phyloP scores from a whole-genome alignment of 2,888 invertebrate species.

The Drosophila anomelani region DNA sequence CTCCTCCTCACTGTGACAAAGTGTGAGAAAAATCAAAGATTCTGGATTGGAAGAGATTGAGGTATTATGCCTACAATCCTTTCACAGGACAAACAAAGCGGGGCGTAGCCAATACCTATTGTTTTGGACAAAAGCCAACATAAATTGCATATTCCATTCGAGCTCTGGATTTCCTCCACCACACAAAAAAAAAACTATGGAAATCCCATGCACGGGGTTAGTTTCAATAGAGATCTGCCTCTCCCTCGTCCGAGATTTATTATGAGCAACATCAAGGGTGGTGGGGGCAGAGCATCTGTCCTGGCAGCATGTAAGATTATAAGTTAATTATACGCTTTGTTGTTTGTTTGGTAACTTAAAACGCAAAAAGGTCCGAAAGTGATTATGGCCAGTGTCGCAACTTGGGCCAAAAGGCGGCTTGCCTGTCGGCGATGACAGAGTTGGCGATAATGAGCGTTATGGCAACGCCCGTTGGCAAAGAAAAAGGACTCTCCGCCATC shows the following conservation, averaged over 20 bases:
- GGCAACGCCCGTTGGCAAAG: constrained; percentile 50
- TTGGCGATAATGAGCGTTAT: constrained; percentile 67
- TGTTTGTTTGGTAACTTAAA: constrained; percentile 61
- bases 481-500: constrained; percentile 42
- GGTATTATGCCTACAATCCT: neutral
- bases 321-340: constrained; percentile 66
- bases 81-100: neutral
- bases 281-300: neutral
- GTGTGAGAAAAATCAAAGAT: neutral
- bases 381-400: constrained; percentile 26
- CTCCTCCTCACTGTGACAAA: neutral
- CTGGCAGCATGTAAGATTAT: constrained; percentile 56
- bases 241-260: constrained; percentile 1
- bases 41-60: neutral
- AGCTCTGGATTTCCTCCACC: neutral
- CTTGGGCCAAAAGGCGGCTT: constrained; percentile 20
- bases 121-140: constrained; percentile 21
- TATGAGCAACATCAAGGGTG: constrained; percentile 8
- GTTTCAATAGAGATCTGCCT: neutral
- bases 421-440: constrained; percentile 11
- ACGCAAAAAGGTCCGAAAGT: constrained; percentile 41
- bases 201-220: constrained; percentile 5
- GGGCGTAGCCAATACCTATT: constrained; percentile 5
- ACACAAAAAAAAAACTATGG: neutral
- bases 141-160: constrained; percentile 8